A percentile compares a stretch with the other conserved stretches of the same genome.
phyloP scores from a whole-genome alignment of 2,113 vertebrate species.

The Ammodytes marinus region DNA sequence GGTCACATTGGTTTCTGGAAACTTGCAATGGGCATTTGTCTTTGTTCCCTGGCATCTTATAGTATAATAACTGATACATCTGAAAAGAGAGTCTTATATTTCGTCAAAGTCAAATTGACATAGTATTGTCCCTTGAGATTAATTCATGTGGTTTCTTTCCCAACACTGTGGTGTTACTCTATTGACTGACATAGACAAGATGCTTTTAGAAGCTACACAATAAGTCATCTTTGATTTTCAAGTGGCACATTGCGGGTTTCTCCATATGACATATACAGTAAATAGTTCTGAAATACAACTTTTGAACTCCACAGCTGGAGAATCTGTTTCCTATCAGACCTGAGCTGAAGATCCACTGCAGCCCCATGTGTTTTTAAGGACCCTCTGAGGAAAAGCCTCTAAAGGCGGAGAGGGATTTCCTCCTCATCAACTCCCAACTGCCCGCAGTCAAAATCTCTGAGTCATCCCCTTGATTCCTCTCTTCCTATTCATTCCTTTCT shows the following conservation, averaged over 20 bases:
- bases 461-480: constrained; percentile 50
- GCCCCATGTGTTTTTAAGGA: constrained; percentile 61
- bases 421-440: constrained; percentile 61
- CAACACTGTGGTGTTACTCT: background rate
- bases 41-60: background rate
- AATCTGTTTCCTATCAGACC: constrained; percentile 64
- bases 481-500: constrained; percentile 44
- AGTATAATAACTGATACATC: background rate
- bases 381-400: constrained; percentile 50
- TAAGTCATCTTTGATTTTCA: constrained; percentile 23
- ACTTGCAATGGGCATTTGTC: background rate
- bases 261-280: constrained; percentile 5
- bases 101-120: background rate
- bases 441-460: constrained; percentile 47
- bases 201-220: constrained; percentile 5
- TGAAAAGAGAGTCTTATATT: background rate
- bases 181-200: background rate
- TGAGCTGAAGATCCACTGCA: constrained; percentile 44
- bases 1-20: background rate
- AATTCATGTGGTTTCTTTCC: constrained; percentile 1
- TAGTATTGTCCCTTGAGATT: background rate
- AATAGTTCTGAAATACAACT: background rate
- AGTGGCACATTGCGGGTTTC: background rate
- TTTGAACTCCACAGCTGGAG: constrained; percentile 40
- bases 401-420: constrained; percentile 71